phyloP scores from a whole-genome alignment of 2,888 invertebrate genomes.

The Alcis repandata region DNA sequence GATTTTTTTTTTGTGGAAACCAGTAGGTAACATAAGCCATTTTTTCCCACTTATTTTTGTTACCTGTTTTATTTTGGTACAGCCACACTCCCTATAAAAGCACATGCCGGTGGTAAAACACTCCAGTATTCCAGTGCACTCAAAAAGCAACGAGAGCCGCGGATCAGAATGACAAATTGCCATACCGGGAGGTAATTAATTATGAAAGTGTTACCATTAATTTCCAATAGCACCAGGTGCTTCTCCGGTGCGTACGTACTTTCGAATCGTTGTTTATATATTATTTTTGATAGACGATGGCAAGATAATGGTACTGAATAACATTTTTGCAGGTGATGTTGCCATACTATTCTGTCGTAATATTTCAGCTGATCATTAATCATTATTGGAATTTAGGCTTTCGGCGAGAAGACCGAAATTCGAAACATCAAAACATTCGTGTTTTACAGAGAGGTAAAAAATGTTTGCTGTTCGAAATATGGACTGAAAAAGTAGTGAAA shows the following conservation, averaged over 20 bases:
- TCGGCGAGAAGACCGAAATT: background rate
- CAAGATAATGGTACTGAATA: slow-evolving; percentile 32
- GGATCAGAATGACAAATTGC: slow-evolving; percentile 56
- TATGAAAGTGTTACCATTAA: slow-evolving; percentile 62
- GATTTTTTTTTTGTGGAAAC: too few species aligned
- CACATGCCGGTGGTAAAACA: background rate
- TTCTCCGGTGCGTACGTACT: slow-evolving; percentile 38
- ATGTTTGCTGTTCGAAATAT: too few species aligned
- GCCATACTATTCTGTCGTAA: slow-evolving; percentile 8
- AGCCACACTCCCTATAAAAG: too few species aligned
- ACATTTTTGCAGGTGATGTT: slow-evolving; percentile 25
- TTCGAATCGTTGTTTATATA: slow-evolving; percentile 28
- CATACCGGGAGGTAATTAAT: slow-evolving; percentile 62
- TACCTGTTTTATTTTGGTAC: too few species aligned
- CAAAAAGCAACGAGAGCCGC: slow-evolving; percentile 28
- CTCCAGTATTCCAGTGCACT: slow-evolving; percentile 13
- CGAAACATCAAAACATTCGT: background rate
- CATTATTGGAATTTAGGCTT: background rate
- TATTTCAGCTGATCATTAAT: slow-evolving; percentile 15
- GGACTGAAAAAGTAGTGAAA: background rate
- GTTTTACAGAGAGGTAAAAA: background rate
- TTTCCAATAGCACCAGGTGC: slow-evolving; percentile 58
- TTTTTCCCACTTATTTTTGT: too few species aligned
- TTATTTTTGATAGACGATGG: slow-evolving; percentile 42
- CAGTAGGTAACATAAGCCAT: too few species aligned